Evolutionary conservation across 2,888 invertebrate species (phyloP), one percentile per base, ranked within the genome.

Genomic region (Thera obeliscata): DNA sequence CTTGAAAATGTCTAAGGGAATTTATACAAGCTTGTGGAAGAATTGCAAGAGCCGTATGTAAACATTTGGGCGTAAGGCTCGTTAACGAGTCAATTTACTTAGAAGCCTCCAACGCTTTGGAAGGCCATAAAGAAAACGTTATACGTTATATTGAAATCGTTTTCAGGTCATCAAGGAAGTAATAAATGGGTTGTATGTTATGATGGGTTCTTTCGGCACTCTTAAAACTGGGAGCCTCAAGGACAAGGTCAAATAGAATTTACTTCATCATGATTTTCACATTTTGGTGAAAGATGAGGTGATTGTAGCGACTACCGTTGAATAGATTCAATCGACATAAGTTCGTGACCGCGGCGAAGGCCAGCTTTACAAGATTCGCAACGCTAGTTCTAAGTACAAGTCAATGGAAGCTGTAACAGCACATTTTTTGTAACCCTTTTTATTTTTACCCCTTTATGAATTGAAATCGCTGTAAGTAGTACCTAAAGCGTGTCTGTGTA

Each of bases 271-370:
- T 6, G 3, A 5, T 46, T 46, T 46, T 46, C 9, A 46, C 6
- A 46, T 9, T 46, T 46, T 46, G 8, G 9, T 9, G 9, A 46
- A 46, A 50, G 49, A 41, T 57, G 43, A 55, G n/a, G 9, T 55
- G 48, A 56, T 54, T 43, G 46, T 46, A 48, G 9, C 36, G 41
- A 59, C 66, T 55, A 63, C 67, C 59, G 62, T 63, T 55, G 43
- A 62, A 67, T 56, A 60, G 59, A 62, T 61, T 59, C 56, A 58
- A 59, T 69, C 55, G 43, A 59, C 59, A 57, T 58, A 62, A 61
- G 50, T 62, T 65, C 65, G 62, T 67, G 71, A 67, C 71, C 67
- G 58, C 61, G 22, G 1, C 49, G 67, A 64, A 61, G 64, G 54
- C 55, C 57, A 50, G 38, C 22, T 59, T 41, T 43, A 35, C 41